phyloP scores from a whole-genome alignment of 2,888 invertebrate genomes.

The Acanthoscelides obtectus region DNA sequence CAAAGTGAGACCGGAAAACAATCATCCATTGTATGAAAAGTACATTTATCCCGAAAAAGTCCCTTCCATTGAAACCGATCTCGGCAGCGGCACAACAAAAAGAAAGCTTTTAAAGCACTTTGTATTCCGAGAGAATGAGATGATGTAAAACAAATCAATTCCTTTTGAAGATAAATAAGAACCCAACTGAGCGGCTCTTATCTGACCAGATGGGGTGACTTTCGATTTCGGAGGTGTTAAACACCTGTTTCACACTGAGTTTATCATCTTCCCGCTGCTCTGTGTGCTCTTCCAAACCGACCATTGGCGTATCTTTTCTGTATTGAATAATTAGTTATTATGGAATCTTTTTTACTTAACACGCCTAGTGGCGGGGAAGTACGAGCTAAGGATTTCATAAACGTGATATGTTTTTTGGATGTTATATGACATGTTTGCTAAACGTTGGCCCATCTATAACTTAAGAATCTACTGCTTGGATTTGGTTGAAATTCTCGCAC shows the following conservation, averaged over 20 bases:
- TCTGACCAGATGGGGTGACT: not conserved
- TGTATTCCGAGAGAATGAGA: not conserved
- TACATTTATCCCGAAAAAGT: not conserved
- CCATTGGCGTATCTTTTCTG: not conserved
- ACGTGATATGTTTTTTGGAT: too few relatives aligned
- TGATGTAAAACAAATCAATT: not conserved
- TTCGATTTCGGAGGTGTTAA: not conserved
- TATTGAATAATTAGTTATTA: too few relatives aligned
- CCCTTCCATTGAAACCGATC: not conserved
- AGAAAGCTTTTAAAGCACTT: not conserved
- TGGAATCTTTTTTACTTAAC: too few relatives aligned
- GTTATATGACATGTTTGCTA: too few relatives aligned
- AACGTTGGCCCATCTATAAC: too few relatives aligned
- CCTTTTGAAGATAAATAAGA: not conserved
- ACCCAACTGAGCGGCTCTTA: not conserved
- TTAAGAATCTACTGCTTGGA: too few relatives aligned
- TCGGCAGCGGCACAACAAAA: not conserved
- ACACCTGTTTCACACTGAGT: not conserved
- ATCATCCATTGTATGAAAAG: not conserved
- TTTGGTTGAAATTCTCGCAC: too few relatives aligned
- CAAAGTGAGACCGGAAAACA: not conserved
- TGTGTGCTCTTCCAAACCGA: not conserved
- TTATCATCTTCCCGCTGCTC: not conserved
- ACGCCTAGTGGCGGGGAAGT: too few relatives aligned
- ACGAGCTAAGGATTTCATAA: too few relatives aligned